Evolutionary conservation across 1,140 invertebrate species (phyloP), one percentile per base, ranked within the genome.

Genomic region (Meloidogyne hapla): DNA sequence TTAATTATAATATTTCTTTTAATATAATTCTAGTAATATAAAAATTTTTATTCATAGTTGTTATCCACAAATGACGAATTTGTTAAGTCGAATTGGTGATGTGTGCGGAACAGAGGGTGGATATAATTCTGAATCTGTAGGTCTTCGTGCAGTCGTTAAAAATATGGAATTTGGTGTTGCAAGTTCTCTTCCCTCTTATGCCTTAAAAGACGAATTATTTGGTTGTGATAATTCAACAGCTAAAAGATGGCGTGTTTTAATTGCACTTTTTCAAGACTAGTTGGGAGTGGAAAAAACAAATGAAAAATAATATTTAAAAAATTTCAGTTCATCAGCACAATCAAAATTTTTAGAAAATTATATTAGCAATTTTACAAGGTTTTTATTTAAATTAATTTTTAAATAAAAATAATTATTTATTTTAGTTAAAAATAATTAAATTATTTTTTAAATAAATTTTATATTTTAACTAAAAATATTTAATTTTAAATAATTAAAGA

Each of bases 71-170:
- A 70, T 28, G 23, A 42, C 13, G 8, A 26, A n/a, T 28, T 28
- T 70, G 15, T 15, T 70, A 15, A 28, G 8, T 10, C 61, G 13
- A 26, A 70, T 70, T 28, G 69, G 69, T 18, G 38, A 70, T 9
- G 2, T 21, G 8, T 70, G 69, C 28, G 69, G 69, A 45, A 8
- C 23, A 28, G 40, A 40, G 21, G 26, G 12, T 33, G 61, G 69
- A 28, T 70, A 70, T 61, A 70, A 70, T 42, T 9, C 13, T 9
- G 69, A 70, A 45, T 70, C 69, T 45, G 69, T 70, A 18, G 69
- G 69, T 15, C 13, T 70, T 42, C 40, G 69, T 8, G 33, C 13
- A 13, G 69, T 70, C 8, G 9, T 48, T 45, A 45, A 18, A 61
- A 61, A 70, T 26, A 10, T 26, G 28, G 28, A 40, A n/a, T 15